A percentile compares a stretch with the other conserved stretches of the same genome.
phyloP scores from a whole-genome alignment of 2,113 vertebrate genomes.

The Pseudopipra pipra region DNA sequence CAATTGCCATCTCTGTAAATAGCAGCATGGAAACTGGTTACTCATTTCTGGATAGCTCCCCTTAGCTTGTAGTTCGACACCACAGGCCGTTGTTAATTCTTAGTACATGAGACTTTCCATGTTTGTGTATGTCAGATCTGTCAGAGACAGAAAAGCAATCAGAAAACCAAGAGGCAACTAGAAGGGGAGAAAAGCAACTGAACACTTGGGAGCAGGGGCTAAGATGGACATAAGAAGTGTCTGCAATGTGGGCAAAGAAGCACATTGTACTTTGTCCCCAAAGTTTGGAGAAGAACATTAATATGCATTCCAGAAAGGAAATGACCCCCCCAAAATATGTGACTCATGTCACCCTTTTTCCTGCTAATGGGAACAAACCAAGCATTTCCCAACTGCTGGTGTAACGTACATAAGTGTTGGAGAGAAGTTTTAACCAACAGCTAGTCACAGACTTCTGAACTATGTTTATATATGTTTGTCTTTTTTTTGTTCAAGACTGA shows the following conservation, averaged over 20 bases:
- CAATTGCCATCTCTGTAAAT: neutral
- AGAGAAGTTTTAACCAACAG: neutral
- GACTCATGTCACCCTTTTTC: neutral
- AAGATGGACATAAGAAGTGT: neutral
- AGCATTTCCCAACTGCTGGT: neutral
- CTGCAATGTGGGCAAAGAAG: neutral
- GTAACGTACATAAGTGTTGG: neutral
- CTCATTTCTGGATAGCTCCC: neutral
- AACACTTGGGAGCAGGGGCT: neutral
- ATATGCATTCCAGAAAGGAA: neutral
- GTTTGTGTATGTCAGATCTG: neutral
- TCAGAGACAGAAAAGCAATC: neutral
- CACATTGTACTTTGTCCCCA: rapidly evolving
- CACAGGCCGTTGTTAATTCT: neutral
- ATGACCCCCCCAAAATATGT: neutral
- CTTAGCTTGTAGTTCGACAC: neutral
- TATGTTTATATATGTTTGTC: neutral
- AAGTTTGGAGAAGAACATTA: neutral
- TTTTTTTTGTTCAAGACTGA: neutral
- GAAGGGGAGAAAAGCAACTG: neutral
- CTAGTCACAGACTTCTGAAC: neutral
- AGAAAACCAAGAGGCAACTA: neutral
- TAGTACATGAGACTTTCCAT: neutral
- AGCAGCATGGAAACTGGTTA: neutral
- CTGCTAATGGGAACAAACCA: neutral